Evolutionary conservation across 1,140 invertebrate genomes (phyloP).

Genomic region (Drosophila auraria): DNA sequence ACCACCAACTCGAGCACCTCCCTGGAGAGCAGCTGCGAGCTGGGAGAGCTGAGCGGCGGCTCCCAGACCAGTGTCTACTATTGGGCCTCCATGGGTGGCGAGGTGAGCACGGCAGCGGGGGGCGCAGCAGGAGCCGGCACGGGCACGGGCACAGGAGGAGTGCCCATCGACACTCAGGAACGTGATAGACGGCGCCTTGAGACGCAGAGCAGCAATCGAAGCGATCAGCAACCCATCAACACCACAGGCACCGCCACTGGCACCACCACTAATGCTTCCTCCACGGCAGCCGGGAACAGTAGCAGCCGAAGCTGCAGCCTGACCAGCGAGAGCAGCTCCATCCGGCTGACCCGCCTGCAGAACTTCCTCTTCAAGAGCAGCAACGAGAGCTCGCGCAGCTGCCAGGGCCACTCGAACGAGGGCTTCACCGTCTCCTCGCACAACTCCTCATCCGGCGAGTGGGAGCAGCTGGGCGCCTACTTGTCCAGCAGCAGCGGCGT

Average conservation of each 20-base stretch:
- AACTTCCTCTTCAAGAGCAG: constrained; percentile 83
- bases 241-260: constrained; percentile 5
- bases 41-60: constrained; percentile 59
- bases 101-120: constrained; percentile 64
- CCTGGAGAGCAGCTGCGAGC: constrained; percentile 75
- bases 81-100: constrained; percentile 78
- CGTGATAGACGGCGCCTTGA: constrained; percentile 43
- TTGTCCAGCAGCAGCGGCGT: constrained; percentile 47
- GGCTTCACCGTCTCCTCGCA: constrained; percentile 79
- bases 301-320: constrained; percentile 76
- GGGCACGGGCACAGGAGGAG: constrained; percentile 11
- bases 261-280: constrained; percentile 9
- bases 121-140: constrained; percentile 22
- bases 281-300: constrained; percentile 20
- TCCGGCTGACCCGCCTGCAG: constrained; percentile 72
- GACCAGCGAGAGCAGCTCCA: constrained; percentile 80
- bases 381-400: constrained; percentile 77
- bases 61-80: constrained; percentile 71
- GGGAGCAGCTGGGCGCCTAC: constrained; percentile 76
- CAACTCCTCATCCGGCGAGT: constrained; percentile 80
- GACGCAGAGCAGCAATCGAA: constrained; percentile 25
- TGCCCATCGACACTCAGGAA: constrained; percentile 26
- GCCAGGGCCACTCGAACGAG: constrained; percentile 78
- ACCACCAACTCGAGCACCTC: constrained; percentile 81
- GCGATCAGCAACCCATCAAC: constrained; percentile 34